A percentile compares a stretch with the other conserved stretches of the same genome.
These are phyloP conservation scores for Ciconia nigra DNA, from an alignment of 2,797 vertebrate species.

Conservation along the genomic window DNA sequence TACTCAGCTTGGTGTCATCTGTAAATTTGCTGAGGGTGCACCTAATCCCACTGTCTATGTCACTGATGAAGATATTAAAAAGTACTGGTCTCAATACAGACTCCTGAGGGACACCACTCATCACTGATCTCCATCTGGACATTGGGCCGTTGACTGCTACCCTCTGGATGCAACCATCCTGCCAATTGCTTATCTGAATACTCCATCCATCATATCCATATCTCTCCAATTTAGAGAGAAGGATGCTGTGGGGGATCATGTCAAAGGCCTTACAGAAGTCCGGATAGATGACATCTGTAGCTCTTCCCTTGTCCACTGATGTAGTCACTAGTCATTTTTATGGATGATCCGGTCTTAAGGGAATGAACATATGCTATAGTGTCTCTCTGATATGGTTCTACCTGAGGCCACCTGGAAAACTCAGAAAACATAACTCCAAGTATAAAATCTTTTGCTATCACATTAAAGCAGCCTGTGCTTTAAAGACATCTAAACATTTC, in stretches of 20 bases:
- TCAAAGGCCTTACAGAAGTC: not conserved
- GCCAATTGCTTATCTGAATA: not conserved
- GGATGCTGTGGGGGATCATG: not conserved
- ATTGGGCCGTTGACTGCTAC: not conserved
- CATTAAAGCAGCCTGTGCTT: not conserved
- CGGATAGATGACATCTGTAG: not conserved
- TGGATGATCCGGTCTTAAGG: not conserved
- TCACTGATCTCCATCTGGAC: not conserved
- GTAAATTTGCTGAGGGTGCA: not conserved
- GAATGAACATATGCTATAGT: not conserved
- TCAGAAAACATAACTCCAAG: not conserved
- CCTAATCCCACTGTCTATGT: not conserved
- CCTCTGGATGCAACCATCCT: not conserved
- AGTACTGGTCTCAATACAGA: not conserved
- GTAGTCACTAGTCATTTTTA: not conserved
- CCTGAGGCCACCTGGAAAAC: not conserved
- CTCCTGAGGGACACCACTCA: not conserved
- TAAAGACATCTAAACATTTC: not conserved
- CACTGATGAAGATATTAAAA: not conserved
- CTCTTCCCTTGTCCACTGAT: not conserved
- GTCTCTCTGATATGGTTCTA: not conserved
- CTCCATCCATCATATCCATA: not conserved
- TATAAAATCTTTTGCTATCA: not conserved
- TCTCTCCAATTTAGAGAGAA: not conserved
- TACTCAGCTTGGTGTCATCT: not conserved